A percentile compares a stretch with the other conserved stretches of the same genome.
These are phyloP conservation scores for Sigmodon hispidus DNA, from an alignment of 2,113 vertebrate species.

Conservation along the genomic window DNA sequence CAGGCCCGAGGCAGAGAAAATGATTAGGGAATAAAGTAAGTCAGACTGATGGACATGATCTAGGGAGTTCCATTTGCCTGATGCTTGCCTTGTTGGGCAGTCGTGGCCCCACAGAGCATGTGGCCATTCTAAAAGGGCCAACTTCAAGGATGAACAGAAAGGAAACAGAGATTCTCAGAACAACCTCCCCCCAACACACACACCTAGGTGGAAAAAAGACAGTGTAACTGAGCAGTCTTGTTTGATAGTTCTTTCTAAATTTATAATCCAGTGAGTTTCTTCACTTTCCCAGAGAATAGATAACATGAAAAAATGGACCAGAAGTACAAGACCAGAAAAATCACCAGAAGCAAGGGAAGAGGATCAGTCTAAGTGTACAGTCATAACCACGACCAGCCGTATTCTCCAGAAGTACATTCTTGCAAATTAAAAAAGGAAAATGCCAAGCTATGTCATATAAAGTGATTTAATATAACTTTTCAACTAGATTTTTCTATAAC, in stretches of 20 bases:
- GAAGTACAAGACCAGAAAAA: neutral
- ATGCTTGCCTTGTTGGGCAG: neutral
- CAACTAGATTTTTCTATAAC: conserved; percentile 20
- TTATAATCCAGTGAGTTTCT: neutral
- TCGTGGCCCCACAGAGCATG: no score
- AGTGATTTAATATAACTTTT: conserved; percentile 52
- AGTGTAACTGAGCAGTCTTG: neutral
- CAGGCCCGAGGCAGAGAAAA: neutral
- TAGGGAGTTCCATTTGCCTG: neutral
- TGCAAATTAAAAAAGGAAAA: conserved; percentile 21
- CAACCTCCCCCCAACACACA: neutral
- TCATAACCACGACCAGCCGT: neutral
- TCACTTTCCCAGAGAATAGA: neutral
- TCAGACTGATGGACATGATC: neutral
- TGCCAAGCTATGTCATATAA: conserved; percentile 9
- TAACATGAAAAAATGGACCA: neutral
- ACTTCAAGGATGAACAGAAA: neutral
- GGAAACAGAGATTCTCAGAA: neutral
- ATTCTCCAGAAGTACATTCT: conserved; percentile 21
- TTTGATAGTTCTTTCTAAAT: conserved; percentile 11
- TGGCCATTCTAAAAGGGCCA: neutral
- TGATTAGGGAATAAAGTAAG: neutral
- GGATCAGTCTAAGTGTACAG: neutral
- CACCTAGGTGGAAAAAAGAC: neutral
- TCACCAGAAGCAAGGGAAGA: neutral